Conservation (phyloP, 2,113 vertebrate genomes). For the Alligator mississippiensis region DNA sequence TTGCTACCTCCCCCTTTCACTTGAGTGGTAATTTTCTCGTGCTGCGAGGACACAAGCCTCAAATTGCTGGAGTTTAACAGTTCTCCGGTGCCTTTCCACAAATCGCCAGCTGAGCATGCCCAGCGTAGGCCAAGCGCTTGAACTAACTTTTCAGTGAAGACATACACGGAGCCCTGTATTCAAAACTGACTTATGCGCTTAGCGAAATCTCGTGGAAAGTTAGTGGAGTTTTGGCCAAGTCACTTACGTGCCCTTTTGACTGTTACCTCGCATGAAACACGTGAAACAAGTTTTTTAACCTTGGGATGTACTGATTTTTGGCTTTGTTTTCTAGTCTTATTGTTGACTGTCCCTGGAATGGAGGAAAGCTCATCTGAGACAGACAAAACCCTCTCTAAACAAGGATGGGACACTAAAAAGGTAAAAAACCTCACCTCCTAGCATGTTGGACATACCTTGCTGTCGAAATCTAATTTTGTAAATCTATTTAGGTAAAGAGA, state of each 20-base stretch:
- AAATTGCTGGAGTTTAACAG: too few species aligned
- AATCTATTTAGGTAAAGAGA: background rate
- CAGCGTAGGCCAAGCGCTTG: background rate
- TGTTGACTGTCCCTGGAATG: slow-evolving; percentile 93
- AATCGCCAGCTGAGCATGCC: too few species aligned
- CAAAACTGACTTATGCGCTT: background rate
- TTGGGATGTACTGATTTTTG: background rate
- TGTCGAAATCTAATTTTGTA: background rate
- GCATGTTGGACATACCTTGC: accelerated
- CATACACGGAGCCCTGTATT: background rate
- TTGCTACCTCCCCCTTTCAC: background rate
- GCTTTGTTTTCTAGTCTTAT: slow-evolving; percentile 78
- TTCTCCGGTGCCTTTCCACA: too few species aligned
- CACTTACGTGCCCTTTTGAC: background rate
- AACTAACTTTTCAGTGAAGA: background rate
- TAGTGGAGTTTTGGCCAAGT: background rate
- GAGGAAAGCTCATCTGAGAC: slow-evolving; percentile 85
- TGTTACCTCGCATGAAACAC: background rate
- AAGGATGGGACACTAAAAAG: slow-evolving; percentile 94
- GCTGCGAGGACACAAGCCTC: too few species aligned
- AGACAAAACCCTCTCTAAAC: slow-evolving; percentile 86
- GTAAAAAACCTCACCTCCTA: slow-evolving; percentile 57
- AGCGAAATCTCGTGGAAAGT: background rate
- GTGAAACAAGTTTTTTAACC: background rate
- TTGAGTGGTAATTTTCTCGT: background rate